phyloP scores from a whole-genome alignment of 2,888 invertebrate species.

The Sicus ferrugineus region DNA sequence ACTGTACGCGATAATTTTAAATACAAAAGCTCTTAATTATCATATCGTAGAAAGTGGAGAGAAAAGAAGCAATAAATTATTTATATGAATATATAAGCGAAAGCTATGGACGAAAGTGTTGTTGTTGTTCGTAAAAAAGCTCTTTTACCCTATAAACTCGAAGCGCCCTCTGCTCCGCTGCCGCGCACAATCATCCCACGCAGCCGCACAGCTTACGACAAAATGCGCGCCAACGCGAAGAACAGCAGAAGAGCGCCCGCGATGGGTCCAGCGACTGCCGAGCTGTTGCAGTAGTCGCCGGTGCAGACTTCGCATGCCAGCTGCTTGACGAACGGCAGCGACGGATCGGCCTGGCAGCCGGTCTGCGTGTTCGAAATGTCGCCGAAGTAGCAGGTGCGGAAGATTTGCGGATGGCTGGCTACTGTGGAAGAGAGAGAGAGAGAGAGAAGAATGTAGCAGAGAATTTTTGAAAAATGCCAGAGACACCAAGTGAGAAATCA shows the following conservation, averaged over 20 bases:
- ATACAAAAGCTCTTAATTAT: too few species aligned
- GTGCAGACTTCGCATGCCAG: conserved; percentile 57
- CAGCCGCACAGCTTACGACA: conserved; percentile 7
- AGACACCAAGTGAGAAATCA: too few species aligned
- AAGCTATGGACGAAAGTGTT: not conserved
- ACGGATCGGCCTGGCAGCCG: conserved; percentile 56
- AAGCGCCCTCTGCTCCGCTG: too few species aligned
- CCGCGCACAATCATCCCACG: not conserved
- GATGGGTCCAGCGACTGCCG: conserved; percentile 51
- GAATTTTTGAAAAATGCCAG: too few species aligned
- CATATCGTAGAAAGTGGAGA: not conserved
- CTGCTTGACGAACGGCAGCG: conserved; percentile 52
- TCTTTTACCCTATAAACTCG: conserved; percentile 4
- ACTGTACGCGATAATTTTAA: too few species aligned
- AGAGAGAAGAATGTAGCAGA: not conserved
- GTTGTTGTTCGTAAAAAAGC: not conserved
- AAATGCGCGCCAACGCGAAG: conserved; percentile 52
- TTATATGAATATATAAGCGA: not conserved
- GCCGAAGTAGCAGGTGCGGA: conserved; percentile 55
- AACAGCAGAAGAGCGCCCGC: conserved; percentile 55
- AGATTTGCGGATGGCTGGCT: conserved; percentile 41
- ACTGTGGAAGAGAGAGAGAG: conserved; percentile 37
- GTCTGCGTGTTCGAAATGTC: conserved; percentile 49
- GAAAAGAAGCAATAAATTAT: not conserved
- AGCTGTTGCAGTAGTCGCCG: conserved; percentile 56